These are phyloP conservation scores for Eueides isabella DNA, from an alignment of 1,140 invertebrate genomes.

Conservation along the genomic window DNA sequence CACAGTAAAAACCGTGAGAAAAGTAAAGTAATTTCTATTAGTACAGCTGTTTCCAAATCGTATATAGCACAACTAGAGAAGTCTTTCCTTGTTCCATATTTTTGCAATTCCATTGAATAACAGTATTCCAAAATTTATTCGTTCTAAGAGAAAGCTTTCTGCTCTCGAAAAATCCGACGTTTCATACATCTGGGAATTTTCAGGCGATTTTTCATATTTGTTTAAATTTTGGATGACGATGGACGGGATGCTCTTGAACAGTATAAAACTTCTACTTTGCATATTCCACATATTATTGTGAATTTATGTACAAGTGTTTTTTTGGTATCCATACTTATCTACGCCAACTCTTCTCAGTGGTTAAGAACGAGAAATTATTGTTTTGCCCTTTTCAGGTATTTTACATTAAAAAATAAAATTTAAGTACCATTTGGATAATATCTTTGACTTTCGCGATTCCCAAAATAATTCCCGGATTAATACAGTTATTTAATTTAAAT, in stretches of 20 bases:
- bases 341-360: too few species aligned
- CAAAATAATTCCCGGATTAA: too few species aligned
- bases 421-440: too few species aligned
- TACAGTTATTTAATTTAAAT: too few species aligned
- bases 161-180: conserved; percentile 14
- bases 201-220: conserved; percentile 12
- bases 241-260: neutral
- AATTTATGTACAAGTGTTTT: neutral
- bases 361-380: too few species aligned
- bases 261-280: neutral
- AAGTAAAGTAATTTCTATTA: neutral
- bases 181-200: conserved; percentile 13
- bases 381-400: too few species aligned
- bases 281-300: neutral
- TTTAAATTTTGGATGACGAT: conserved; percentile 7
- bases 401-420: too few species aligned
- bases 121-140: conserved; percentile 8
- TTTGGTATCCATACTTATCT: neutral
- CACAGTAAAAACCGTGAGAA: neutral
- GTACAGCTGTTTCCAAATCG: neutral
- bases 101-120: conserved; percentile 13
- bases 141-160: conserved; percentile 14
- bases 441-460: too few species aligned
- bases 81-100: neutral
- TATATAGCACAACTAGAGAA: conserved; percentile 4